Evolutionary conservation across 1,140 invertebrate genomes (phyloP).

Genomic region (Pararge aegeria): DNA sequence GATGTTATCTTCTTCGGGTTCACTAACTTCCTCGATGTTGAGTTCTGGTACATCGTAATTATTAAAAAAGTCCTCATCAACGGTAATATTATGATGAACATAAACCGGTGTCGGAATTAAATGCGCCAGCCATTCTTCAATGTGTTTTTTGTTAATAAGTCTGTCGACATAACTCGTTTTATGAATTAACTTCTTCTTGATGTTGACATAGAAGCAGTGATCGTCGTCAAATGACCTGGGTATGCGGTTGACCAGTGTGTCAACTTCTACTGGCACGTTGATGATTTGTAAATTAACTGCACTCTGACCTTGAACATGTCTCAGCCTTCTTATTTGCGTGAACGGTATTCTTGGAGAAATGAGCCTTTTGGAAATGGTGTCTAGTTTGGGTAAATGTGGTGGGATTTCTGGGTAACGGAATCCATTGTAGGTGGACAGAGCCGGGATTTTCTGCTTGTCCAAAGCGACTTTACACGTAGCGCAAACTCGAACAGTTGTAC

Average conservation of each 20-base stretch:
- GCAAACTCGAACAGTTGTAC: not conserved
- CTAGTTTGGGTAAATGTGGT: slow-evolving; percentile 7
- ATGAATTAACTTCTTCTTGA: slow-evolving; percentile 44
- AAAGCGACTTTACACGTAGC: not conserved
- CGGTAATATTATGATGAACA: slow-evolving; percentile 22
- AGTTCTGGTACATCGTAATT: not conserved
- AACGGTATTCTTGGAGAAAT: slow-evolving; percentile 55
- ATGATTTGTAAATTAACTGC: slow-evolving; percentile 44
- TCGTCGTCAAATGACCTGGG: slow-evolving; percentile 38
- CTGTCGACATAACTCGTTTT: slow-evolving; percentile 34
- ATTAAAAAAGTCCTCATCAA: slow-evolving; percentile 24
- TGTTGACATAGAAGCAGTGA: slow-evolving; percentile 37
- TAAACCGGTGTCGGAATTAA: slow-evolving; percentile 30
- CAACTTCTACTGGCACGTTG: slow-evolving; percentile 40
- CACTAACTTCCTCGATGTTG: slow-evolving; percentile 2
- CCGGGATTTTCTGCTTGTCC: not conserved
- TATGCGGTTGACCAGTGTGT: slow-evolving; percentile 43
- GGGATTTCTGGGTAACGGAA: not conserved
- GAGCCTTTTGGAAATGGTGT: slow-evolving; percentile 31
- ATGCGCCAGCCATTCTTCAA: slow-evolving; percentile 29
- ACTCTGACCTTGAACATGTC: slow-evolving; percentile 41
- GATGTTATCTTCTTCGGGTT: not conserved
- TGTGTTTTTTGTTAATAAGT: slow-evolving; percentile 19
- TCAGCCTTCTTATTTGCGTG: slow-evolving; percentile 50
- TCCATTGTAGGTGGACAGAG: slow-evolving; percentile 14